Evolutionary conservation across 2,797 vertebrate genomes (phyloP), one percentile per base, ranked within the genome.

Genomic region (Peromyscus eremicus): DNA sequence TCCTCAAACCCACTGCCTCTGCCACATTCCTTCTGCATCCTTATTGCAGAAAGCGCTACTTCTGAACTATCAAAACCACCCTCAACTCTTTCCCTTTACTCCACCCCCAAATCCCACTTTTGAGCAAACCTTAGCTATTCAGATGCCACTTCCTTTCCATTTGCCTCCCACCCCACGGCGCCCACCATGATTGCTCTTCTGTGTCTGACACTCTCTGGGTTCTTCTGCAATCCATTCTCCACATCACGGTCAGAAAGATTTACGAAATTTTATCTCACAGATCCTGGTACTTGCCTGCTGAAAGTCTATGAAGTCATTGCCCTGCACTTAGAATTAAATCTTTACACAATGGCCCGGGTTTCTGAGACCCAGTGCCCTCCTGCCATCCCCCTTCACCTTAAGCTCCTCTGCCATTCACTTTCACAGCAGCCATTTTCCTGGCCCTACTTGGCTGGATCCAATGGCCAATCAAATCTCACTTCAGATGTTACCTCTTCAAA

Each of bases 61-160:
- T 27, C 27, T 17, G 17, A 40, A 3, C 60, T 71, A 32, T 27
- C 52, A 52, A 37, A 93, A 62, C 71, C 57, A 46, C 49, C 37
- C 40, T 29, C 40, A 29, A 0, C 19, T 19, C 25, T 17, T 71
- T 92, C n/a, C 29, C 68, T 49, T 43, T 81, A 12, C 70, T 86
- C 55, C 17, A 0, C 46, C 21, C 17, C 40, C 12, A 37, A 7
- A 34, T 19, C 11, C 52, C 40, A 85, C n/a, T 34, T 27, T 32
- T n/a, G 40, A 52, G 46, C 11, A 68, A 70, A 6, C 79, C 73
- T n/a, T 84, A 60, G 19, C 37, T 5, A 1, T 6, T 2, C 2
- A n/a, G 6, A 29, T 0, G 3, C 17, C 19, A 2, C 12, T 55
- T 3, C 3, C 1, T 29, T 16, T 83, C 12, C 27, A 10, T 3